Evolutionary conservation across 2,888 invertebrate genomes (phyloP).

Genomic region (Carterocephalus palaemon): DNA sequence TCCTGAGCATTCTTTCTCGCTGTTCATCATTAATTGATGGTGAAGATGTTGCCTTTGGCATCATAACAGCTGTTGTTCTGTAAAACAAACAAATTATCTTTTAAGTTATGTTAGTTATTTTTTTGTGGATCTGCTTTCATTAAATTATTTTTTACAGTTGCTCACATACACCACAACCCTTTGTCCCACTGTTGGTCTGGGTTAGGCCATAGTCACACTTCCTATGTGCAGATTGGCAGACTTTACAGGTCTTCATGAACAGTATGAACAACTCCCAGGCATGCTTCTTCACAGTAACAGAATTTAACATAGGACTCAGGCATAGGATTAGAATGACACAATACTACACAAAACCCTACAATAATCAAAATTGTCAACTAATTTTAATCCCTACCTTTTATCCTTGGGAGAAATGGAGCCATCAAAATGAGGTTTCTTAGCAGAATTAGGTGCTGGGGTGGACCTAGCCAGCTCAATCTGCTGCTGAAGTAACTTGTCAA

Average conservation of each 20-base stretch:
- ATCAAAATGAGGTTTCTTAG: slow-evolving; percentile 38
- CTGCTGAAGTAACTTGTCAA: slow-evolving; percentile 81
- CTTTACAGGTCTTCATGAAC: no score
- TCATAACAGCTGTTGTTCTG: slow-evolving; percentile 43
- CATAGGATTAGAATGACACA: no score
- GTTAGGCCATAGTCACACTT: no score
- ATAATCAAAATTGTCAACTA: background rate
- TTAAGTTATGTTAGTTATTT: no score
- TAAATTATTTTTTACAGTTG: no score
- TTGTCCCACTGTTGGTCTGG: no score
- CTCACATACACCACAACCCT: no score
- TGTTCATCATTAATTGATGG: slow-evolving; percentile 80
- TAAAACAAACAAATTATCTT: slow-evolving; percentile 1
- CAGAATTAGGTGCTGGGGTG: slow-evolving; percentile 55
- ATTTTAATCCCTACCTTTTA: slow-evolving; percentile 37
- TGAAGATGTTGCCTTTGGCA: slow-evolving; percentile 67
- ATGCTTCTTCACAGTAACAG: background rate
- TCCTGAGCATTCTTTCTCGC: slow-evolving; percentile 83
- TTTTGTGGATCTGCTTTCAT: no score
- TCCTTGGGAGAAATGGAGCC: slow-evolving; percentile 41
- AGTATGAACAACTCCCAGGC: no score
- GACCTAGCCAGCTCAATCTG: slow-evolving; percentile 80
- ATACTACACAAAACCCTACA: background rate
- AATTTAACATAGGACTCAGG: background rate
- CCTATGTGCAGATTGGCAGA: no score